Evolutionary conservation across 2,113 vertebrate species (phyloP).

Genomic region (Oreocharis arfaki): DNA sequence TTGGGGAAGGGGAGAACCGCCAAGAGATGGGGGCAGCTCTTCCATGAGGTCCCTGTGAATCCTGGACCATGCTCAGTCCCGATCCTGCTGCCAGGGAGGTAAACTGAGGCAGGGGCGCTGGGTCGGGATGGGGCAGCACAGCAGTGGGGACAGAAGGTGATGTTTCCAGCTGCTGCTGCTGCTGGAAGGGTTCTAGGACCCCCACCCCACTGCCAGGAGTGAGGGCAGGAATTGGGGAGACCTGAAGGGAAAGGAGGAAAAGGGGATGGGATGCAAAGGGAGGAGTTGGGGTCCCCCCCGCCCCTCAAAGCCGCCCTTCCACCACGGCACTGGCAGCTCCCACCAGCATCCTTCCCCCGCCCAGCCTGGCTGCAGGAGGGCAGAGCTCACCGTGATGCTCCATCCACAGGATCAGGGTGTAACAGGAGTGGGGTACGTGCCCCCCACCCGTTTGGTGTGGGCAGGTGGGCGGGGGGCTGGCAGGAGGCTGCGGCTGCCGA

Average conservation of each 20-base stretch:
- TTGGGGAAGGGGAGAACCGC: neutral
- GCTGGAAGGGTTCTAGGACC: neutral
- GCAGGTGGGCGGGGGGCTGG: neutral
- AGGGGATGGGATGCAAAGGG: neutral
- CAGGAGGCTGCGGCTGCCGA: neutral
- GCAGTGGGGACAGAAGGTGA: accelerated
- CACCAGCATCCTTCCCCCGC: neutral
- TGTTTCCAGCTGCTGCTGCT: neutral
- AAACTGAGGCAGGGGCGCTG: neutral
- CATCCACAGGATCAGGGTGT: accelerated
- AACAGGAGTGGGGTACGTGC: accelerated
- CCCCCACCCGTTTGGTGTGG: neutral
- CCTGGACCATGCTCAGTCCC: neutral
- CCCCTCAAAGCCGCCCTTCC: neutral
- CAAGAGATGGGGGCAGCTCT: neutral
- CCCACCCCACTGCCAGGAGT: neutral
- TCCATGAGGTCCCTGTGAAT: accelerated
- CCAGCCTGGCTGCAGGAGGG: neutral
- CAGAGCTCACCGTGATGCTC: accelerated
- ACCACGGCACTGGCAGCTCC: neutral
- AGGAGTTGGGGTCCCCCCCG: accelerated
- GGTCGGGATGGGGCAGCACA: neutral
- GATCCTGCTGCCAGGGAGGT: neutral
- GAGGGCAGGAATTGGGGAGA: neutral
- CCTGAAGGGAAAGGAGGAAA: neutral